phyloP scores from a whole-genome alignment of 2,888 invertebrate species.

The Drosophila percnosoma region DNA sequence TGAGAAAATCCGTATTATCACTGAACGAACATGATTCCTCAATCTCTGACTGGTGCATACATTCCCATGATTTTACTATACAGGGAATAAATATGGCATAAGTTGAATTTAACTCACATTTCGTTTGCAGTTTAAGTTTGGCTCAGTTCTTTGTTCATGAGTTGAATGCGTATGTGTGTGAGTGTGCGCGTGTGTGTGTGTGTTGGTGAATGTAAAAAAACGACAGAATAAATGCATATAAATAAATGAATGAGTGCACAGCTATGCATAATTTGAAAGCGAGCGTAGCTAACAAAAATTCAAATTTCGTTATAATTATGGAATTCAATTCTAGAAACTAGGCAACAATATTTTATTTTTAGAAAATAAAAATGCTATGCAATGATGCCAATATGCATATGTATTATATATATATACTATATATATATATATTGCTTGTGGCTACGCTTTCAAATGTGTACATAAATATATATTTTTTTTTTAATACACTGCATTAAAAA shows the following conservation, averaged over 20 bases:
- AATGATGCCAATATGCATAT: not conserved
- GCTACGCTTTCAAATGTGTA: not conserved
- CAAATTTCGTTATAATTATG: constrained; percentile 51
- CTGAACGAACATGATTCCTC: not conserved
- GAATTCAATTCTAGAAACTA: constrained; percentile 27
- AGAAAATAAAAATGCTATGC: constrained; percentile 3
- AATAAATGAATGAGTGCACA: constrained; percentile 60
- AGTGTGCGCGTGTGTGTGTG: constrained; percentile 1
- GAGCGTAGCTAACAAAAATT: constrained; percentile 31
- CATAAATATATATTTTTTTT: not conserved
- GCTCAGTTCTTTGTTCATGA: constrained; percentile 36
- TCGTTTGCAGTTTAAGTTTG: constrained; percentile 63
- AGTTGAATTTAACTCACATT: constrained; percentile 65
- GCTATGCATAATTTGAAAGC: constrained; percentile 33
- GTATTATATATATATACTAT: too few species aligned
- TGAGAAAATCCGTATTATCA: not conserved
- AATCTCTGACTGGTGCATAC: not conserved
- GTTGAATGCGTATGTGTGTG: not conserved
- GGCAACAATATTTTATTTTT: constrained; percentile 29
- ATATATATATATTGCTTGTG: not conserved
- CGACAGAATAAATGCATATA: constrained; percentile 59
- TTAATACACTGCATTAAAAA: not conserved
- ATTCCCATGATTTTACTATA: not conserved
- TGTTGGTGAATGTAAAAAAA: constrained; percentile 29
- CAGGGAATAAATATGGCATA: constrained; percentile 30